Conservation (phyloP, 2,113 vertebrate species). For the Ciconia stormi region DNA sequence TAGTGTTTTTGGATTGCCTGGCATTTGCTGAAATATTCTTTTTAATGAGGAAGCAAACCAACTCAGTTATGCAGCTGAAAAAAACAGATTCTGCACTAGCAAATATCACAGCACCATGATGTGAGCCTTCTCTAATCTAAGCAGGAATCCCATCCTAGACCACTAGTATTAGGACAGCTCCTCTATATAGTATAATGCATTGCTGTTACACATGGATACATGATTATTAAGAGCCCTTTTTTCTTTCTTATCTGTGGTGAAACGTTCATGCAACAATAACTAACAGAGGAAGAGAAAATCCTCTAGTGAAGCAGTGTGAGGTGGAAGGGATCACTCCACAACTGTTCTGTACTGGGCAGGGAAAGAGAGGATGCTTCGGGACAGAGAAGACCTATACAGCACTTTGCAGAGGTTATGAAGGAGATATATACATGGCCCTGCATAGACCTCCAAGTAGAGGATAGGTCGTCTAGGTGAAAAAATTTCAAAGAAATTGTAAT, state of each 20-base stretch:
- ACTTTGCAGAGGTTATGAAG: neutral
- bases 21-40: neutral
- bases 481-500: neutral
- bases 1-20: neutral
- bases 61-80: neutral
- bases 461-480: neutral
- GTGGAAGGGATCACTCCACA: neutral
- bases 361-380: neutral
- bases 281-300: neutral
- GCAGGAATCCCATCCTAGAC: neutral
- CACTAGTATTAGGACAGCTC: neutral
- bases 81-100: neutral
- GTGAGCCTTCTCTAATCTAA: neutral
- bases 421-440: neutral
- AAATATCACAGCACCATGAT: neutral
- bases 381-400: neutral
- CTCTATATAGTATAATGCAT: neutral
- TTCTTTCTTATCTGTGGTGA: neutral
- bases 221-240: neutral
- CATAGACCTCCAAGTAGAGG: neutral
- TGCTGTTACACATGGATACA: neutral
- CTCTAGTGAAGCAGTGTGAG: neutral
- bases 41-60: neutral
- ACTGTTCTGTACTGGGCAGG: neutral
- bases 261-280: neutral